These are phyloP conservation scores for Prionailurus viverrinus DNA, from an alignment of 2,113 vertebrate species.

Conservation along the genomic window DNA sequence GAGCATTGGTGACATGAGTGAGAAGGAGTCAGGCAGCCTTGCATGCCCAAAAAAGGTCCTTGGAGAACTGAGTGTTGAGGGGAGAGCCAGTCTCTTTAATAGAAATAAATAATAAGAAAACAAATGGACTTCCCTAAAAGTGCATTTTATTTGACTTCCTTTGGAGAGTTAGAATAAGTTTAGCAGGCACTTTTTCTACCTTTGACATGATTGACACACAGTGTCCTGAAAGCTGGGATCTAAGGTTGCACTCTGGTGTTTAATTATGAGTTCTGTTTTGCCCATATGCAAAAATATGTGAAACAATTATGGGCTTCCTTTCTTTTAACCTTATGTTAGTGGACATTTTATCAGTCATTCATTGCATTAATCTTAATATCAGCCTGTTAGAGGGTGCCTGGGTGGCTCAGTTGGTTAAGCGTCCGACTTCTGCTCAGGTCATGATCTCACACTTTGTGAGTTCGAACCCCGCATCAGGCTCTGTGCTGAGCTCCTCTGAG, in stretches of 20 bases:
- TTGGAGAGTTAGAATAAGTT: constrained; percentile 40
- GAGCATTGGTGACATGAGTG: neutral
- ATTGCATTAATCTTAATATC: neutral
- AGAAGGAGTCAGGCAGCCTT: neutral
- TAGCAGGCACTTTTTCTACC: neutral
- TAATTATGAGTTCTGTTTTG: neutral
- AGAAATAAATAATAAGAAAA: constrained; percentile 36
- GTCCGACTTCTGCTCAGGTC: too few species aligned
- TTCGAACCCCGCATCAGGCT: too few species aligned
- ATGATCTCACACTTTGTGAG: too few species aligned
- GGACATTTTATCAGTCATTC: neutral
- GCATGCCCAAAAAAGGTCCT: neutral
- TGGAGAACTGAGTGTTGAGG: neutral
- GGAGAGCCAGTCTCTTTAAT: neutral
- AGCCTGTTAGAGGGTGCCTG: neutral
- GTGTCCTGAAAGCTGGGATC: neutral
- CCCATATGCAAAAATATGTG: neutral
- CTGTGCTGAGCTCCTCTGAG: too few species aligned
- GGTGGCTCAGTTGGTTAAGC: too few species aligned
- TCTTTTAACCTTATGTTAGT: neutral
- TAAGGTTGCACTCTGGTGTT: neutral
- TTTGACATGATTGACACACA: neutral
- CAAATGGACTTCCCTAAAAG: neutral
- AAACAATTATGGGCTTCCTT: neutral
- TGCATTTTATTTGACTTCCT: constrained; percentile 19